Evolutionary conservation across 2,888 invertebrate genomes (phyloP).

Genomic region (Aphodius sticticus): DNA sequence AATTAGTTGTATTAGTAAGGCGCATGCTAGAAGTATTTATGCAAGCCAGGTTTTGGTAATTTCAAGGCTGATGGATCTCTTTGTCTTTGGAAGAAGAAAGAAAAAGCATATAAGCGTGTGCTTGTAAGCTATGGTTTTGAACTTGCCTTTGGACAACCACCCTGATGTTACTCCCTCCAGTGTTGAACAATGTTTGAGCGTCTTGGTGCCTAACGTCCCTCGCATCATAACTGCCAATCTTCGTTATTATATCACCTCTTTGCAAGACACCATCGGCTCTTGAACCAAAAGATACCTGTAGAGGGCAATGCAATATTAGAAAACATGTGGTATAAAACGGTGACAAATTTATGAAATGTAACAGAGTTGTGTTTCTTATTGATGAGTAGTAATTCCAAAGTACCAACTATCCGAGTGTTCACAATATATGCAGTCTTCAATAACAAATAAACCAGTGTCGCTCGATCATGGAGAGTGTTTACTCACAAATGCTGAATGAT

Average conservation of each 20-base stretch:
- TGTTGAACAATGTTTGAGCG: constrained; percentile 87
- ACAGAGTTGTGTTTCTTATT: too few species aligned
- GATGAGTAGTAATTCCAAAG: too few species aligned
- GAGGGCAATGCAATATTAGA: constrained; percentile 21
- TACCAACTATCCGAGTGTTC: too few species aligned
- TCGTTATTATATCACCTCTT: constrained; percentile 89
- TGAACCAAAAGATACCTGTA: constrained; percentile 84
- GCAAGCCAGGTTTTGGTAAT: constrained; percentile 28
- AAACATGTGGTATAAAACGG: background rate
- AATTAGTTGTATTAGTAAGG: constrained; percentile 5
- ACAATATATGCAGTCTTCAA: too few species aligned
- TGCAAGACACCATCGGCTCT: constrained; percentile 86
- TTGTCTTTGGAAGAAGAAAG: constrained; percentile 30
- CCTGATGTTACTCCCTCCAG: constrained; percentile 80
- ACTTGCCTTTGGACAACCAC: constrained; percentile 83
- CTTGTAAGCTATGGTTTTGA: constrained; percentile 4
- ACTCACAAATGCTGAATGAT: too few species aligned
- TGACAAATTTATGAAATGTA: too few species aligned
- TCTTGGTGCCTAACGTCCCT: constrained; percentile 89
- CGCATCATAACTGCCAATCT: constrained; percentile 90
- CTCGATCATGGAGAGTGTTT: too few species aligned
- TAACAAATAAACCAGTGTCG: too few species aligned
- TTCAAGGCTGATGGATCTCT: constrained; percentile 22
- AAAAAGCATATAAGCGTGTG: constrained; percentile 17
- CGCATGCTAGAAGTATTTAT: constrained; percentile 21